phyloP scores from a whole-genome alignment of 1,140 invertebrate species.

The Camponotus pennsylvanicus region DNA sequence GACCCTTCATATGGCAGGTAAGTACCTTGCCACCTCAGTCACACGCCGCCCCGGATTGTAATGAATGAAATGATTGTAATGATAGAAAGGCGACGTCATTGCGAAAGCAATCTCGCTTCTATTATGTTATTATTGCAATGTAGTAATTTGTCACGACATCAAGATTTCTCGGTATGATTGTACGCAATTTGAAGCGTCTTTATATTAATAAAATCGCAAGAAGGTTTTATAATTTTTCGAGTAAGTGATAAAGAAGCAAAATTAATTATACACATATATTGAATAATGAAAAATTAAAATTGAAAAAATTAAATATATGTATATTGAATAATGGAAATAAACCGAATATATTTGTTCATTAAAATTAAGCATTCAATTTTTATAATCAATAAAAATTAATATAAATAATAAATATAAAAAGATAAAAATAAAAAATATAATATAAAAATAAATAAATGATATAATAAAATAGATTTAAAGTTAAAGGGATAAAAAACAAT shows the following conservation, averaged over 20 bases:
- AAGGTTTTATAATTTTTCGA: background rate
- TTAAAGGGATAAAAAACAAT: too few species aligned
- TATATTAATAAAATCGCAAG: constrained; percentile 13
- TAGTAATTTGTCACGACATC: constrained; percentile 57
- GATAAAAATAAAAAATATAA: too few species aligned
- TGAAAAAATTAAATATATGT: background rate
- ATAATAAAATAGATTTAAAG: background rate
- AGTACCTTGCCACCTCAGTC: too few species aligned
- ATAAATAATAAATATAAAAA: too few species aligned
- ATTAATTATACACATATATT: too few species aligned
- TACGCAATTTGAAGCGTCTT: background rate
- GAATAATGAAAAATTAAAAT: too few species aligned
- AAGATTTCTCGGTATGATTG: constrained; percentile 36
- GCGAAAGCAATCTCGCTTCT: constrained; percentile 10
- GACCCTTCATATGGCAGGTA: too few species aligned
- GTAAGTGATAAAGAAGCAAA: background rate
- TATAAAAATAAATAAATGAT: background rate
- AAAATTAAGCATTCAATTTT: background rate
- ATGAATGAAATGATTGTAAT: constrained; percentile 10
- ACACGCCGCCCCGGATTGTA: too few species aligned
- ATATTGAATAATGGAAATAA: background rate
- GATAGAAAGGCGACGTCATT: constrained; percentile 9
- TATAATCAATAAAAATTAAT: too few species aligned
- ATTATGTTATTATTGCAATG: constrained; percentile 61
- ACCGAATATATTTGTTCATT: background rate